Evolutionary conservation across 2,113 vertebrate species (phyloP).

Genomic region (Prochilodus magdalenae): DNA sequence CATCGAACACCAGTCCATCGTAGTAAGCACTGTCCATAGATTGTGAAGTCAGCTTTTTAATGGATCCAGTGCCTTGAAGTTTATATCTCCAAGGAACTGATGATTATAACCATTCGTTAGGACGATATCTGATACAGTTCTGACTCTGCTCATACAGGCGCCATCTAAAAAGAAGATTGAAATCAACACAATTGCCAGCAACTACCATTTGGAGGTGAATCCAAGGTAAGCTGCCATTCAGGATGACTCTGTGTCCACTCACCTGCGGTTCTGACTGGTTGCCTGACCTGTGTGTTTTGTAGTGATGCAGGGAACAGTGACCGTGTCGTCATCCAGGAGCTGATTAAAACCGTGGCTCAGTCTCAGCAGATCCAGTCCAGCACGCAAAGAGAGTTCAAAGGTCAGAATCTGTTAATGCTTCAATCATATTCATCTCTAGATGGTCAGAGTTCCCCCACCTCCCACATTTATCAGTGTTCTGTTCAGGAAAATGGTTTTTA

Average conservation of each 20-base stretch:
- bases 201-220: slow-evolving; percentile 98
- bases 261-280: not conserved
- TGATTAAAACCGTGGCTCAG: slow-evolving; percentile 96
- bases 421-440: not conserved
- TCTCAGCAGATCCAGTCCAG: slow-evolving; percentile 97
- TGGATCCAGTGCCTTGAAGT: not conserved
- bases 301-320: slow-evolving; percentile 95
- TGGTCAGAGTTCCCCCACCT: too few species aligned
- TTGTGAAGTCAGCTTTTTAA: not conserved
- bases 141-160: slow-evolving; percentile 74
- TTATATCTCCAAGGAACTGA: too few species aligned
- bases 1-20: slow-evolving; percentile 95
- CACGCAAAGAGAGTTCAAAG: slow-evolving; percentile 97
- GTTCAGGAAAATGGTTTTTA: not conserved
- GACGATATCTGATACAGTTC: not conserved
- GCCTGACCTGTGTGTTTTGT: slow-evolving; percentile 33
- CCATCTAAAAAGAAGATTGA: slow-evolving; percentile 99
- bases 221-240: slow-evolving; percentile 80
- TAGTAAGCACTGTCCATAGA: slow-evolving; percentile 75
- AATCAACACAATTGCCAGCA: slow-evolving; percentile 97
- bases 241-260: not conserved
- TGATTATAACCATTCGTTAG: not conserved
- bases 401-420: slow-evolving; percentile 65
- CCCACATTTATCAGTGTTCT: too few species aligned
- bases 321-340: slow-evolving; percentile 95